Percentiles rank a stretch among this genome's conserved stretches.
Conservation (phyloP, 2,797 vertebrate species). For the Sebastes taczanowskii region DNA sequence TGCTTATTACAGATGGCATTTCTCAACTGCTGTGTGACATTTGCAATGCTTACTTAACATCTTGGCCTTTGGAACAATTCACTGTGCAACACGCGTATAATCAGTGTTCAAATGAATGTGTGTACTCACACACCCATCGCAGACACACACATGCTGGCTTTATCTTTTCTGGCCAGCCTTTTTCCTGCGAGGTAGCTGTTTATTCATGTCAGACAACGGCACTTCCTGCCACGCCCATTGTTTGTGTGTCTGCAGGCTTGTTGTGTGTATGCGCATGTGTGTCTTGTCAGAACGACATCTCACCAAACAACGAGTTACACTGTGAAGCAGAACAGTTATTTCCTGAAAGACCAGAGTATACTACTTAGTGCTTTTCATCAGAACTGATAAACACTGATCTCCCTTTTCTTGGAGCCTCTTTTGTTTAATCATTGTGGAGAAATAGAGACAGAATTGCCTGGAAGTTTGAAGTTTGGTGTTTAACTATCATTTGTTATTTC, state of each 20-base stretch:
- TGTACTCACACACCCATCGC: background rate
- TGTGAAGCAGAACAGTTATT: background rate
- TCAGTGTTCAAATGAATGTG: constrained; percentile 8
- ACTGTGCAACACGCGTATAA: constrained; percentile 11
- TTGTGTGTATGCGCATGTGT: background rate
- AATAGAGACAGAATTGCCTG: background rate
- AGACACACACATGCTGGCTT: constrained; percentile 27
- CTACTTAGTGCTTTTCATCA: background rate
- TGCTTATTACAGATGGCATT: constrained; percentile 13
- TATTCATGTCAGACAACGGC: constrained; percentile 62
- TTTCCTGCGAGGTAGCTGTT: constrained; percentile 69
- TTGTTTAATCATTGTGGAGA: background rate
- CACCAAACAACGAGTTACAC: background rate
- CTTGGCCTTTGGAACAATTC: constrained; percentile 45
- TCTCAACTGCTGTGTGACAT: constrained; percentile 30
- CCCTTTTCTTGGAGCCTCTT: background rate
- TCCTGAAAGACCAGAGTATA: constrained; percentile 11
- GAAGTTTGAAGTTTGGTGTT: background rate
- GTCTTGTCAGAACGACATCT: constrained; percentile 15
- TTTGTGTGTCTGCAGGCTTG: constrained; percentile 19
- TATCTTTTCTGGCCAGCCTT: constrained; percentile 64
- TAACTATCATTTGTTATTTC: background rate
- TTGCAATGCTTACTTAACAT: constrained; percentile 33
- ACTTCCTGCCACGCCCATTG: constrained; percentile 67
- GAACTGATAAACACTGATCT: background rate